These are phyloP conservation scores for Catharus ustulatus DNA, from an alignment of 2,797 vertebrate species.

Conservation along the genomic window DNA sequence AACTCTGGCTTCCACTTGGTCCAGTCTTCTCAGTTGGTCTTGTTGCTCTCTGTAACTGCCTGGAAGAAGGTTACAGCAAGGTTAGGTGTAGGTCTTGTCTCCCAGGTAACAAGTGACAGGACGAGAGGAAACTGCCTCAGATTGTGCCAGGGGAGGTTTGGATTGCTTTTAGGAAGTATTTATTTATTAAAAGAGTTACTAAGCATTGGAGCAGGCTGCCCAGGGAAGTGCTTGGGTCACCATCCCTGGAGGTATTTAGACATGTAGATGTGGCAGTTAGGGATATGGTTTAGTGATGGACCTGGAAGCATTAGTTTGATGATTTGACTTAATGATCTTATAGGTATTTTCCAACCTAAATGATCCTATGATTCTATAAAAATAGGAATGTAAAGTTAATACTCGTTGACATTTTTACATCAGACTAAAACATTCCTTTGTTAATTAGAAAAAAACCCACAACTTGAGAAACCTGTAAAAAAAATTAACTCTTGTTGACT, in stretches of 20 bases:
- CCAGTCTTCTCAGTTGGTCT: background rate
- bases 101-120: background rate
- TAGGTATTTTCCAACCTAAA: background rate
- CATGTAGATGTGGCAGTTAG: too few relatives aligned
- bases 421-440: background rate
- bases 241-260: background rate
- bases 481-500: background rate
- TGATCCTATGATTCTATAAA: background rate
- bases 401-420: background rate
- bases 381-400: slow-evolving; percentile 40
- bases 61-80: background rate
- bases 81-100: background rate
- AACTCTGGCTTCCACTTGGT: background rate
- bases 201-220: background rate
- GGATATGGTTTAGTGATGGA: background rate
- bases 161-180: background rate
- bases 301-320: background rate
- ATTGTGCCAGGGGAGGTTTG: rapidly evolving
- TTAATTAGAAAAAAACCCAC: background rate
- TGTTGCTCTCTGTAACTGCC: too few relatives aligned
- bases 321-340: background rate
- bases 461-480: background rate
- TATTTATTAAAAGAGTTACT: background rate
- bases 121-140: background rate
- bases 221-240: too few relatives aligned